A percentile compares a stretch with the other conserved stretches of the same genome.
Conservation (phyloP, 2,797 vertebrate genomes). For the Loriculus beryllinus region DNA sequence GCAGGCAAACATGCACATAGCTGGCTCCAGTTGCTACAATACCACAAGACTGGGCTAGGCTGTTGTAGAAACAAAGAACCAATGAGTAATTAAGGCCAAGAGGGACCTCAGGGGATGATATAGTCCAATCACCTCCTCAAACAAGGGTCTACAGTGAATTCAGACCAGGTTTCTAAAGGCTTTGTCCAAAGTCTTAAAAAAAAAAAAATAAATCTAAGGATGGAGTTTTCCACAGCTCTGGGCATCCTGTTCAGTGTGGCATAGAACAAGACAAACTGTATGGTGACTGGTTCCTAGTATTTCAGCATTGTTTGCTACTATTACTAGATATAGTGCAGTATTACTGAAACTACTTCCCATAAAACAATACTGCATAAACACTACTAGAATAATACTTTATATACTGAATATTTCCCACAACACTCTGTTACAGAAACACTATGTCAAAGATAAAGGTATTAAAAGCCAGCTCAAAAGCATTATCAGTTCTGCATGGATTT, state of each 20-base stretch:
- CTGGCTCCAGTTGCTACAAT: background rate
- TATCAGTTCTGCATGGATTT: background rate
- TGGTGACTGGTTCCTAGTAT: rapidly evolving
- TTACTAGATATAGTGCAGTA: background rate
- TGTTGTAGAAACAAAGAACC: background rate
- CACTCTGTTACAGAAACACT: background rate
- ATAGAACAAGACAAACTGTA: background rate
- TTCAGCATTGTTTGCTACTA: background rate
- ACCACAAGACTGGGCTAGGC: background rate
- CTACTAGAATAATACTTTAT: background rate
- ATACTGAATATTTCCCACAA: background rate
- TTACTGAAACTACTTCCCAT: background rate
- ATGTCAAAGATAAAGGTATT: background rate
- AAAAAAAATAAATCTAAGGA: background rate
- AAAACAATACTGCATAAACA: background rate
- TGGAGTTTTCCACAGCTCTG: background rate
- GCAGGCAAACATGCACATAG: rapidly evolving
- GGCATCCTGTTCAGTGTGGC: background rate
- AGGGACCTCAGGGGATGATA: background rate
- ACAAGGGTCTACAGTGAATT: background rate
- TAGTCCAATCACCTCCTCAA: background rate
- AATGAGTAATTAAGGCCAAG: background rate
- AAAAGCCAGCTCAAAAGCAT: background rate
- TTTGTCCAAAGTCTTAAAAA: background rate
- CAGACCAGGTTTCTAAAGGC: background rate